Base-by-base conservation (phyloP, 2,888 invertebrate genomes). In the Chloromyia formosa region DNA sequence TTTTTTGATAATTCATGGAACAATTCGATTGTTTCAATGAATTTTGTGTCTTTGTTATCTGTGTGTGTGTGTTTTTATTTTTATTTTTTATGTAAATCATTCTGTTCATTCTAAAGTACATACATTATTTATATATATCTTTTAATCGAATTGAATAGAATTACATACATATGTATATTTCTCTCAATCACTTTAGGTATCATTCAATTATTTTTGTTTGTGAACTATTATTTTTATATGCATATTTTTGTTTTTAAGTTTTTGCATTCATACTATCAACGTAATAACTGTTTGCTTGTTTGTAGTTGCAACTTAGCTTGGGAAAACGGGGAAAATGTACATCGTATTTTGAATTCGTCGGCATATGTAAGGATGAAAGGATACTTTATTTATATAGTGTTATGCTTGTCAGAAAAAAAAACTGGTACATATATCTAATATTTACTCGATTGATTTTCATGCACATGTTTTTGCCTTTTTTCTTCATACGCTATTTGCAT, bases 1-100 rank as follows among this genome's bases (percentile, higher is more conserved):
- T 35, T 35, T 35, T 18, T 22, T 27, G 22, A 66, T 12, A 45
- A 45, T 49, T 45, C 49, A 20, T 18, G 20, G 66, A 45, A 20
- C 66, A 66, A 66, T 66, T 45, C 9, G 18, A 66, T 66, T 66
- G 66, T 45, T 60, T 7, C 49, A 49, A 20, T 45, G 66, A 66
- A 45, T 22, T 45, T 10, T 18, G 18, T 66, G 66, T 66, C 66
- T 66, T 66, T 66, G 66, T 66, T 18, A 14, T 42, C 12, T 20
- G 2, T 66, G 12, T 45, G 27, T 35, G 27, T 35, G 27, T 35
- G 27, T 35, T 35, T 35, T 35, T 35, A 4, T 20, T 20, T 10
- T 18, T 10, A 5, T 18, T 10, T 56, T 56, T 2, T 56, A 20
- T 56, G 18, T 56, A 20, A 22, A 10, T 16, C 3, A 23, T 60